Base-by-base conservation (phyloP, 1,140 invertebrate species). In the Panagrolaimus sp. region DNA sequence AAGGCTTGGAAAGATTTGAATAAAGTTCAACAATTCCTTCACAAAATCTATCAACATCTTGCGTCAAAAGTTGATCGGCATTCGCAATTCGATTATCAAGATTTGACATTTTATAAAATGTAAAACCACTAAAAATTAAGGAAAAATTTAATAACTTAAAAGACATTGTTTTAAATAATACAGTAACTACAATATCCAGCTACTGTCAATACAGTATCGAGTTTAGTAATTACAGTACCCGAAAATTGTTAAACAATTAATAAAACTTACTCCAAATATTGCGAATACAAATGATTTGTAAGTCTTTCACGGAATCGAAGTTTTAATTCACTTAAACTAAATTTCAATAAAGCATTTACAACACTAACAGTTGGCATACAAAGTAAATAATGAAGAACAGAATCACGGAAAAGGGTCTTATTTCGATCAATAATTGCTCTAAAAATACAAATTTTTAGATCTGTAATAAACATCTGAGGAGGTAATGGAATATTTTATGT, bases 21-120 rank as follows among this genome's bases (percentile, higher is more conserved):
- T 98, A 98, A 1, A 98, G 85, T 81, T 97, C 92, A 10, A 93
- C 91, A 67, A 95, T 89, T 71, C 91, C 91, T 76, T 93, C 91
- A 84, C 93, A 96, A 85, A 98, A 97, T 84, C 94, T 94, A 81
- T 98, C 94, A 3, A 98, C 90, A 84, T 98, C 96, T 14, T 91
- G 93, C 6, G 94, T 96, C 47, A 98, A 85, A 26, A 98, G 86
- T 83, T 98, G 95, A 86, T 98, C 96, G n/a, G 93, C 90, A 87
- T 98, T 98, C 6, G 92, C 88, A 84, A 97, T 95, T 17, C 74
- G 24, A 43, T 77, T 75, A 62, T 75, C 74, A 14, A 75, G 47
- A 46, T 75, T 75, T 70, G 89, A 91, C 89, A 98, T 94, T 87
- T 95, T 91, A 84, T 98, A 98, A 84, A 94, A 98, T 1, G 93